A percentile compares a stretch with the other conserved stretches of the same genome.
Evolutionary conservation across 2,113 vertebrate species (phyloP).

Genomic region (Upupa epops): DNA sequence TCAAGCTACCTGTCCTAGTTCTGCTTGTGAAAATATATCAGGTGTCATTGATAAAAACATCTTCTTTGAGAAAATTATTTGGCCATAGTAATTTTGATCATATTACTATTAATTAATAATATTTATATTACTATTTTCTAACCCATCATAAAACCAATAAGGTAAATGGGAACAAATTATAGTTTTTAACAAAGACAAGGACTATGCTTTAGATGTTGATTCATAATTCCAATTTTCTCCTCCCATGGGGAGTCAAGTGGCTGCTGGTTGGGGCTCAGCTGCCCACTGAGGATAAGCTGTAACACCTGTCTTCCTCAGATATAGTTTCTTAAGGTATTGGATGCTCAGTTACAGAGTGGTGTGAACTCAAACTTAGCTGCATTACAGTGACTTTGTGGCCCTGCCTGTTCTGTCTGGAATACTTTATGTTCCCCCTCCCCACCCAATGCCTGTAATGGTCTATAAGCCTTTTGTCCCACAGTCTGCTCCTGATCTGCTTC

Average conservation of each 20-base stretch:
- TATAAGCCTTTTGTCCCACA: not conserved
- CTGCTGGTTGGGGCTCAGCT: not conserved
- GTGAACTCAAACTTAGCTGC: not conserved
- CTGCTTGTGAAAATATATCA: not conserved
- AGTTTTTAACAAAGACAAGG: not conserved
- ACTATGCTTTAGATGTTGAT: not conserved
- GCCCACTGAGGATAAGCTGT: not conserved
- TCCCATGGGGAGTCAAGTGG: rapidly evolving
- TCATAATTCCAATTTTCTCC: not conserved
- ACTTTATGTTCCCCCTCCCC: not conserved
- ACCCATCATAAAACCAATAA: not conserved
- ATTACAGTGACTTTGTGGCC: not conserved
- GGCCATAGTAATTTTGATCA: not conserved
- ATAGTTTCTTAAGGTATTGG: not conserved
- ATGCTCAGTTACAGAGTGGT: not conserved
- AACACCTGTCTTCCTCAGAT: not conserved
- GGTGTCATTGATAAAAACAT: not conserved
- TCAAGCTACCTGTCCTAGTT: not conserved
- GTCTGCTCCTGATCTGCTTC: not conserved
- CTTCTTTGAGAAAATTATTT: not conserved
- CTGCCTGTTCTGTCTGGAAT: not conserved
- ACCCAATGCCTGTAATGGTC: rapidly evolving
- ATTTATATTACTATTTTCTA: not conserved
- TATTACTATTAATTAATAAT: not conserved
- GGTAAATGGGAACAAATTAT: not conserved